Base-by-base conservation (phyloP, 2,113 vertebrate genomes). In the Alethe diademata region DNA sequence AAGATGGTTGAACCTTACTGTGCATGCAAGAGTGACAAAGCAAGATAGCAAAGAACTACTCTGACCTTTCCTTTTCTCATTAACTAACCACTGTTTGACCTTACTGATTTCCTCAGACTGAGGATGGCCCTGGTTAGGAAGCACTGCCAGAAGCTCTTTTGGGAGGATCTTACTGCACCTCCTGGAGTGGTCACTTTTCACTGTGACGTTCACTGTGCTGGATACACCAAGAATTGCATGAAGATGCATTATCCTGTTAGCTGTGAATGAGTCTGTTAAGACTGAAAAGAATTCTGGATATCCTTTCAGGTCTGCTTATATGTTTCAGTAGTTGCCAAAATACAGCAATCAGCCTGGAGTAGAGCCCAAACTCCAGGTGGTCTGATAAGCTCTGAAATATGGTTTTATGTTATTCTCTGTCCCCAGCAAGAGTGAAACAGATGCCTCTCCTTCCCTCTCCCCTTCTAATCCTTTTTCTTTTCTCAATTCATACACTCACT, bases 1-100 rank as follows among this genome's bases (percentile, higher is more conserved):
- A 9, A 17, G 40, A 54, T 69, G 25, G 26, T 47, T 1, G 7
- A 26, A 72, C 31, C 17, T 51, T 64, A 14, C 12, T 36, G 29
- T 42, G 8, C 10, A 5, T 64, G 33, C 12, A 62, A 19, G 9
- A 58, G 35, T 74, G 72, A 51, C 26, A 84, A 86, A 76, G 15
- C 4, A 19, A 29, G 0, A 0, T 50, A 60, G 23, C 31, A 60
- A 47, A 40, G n/a, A 35, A 24, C 13, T 42, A 8, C 6, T 5
- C 5, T 50, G 28, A 51, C 40, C 38, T 78, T 86, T 71, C 22
- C 16, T 89, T 89, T 84, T 75, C 17, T 38, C 20, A 12, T 78
- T 47, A 81, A 9, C 8, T 47, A 81, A 9, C 8, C 19, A 38
- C 51, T 74, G 25, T 38, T 36, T 66, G 65, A 87, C 17, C 24